These are phyloP conservation scores for Drosophila dunni DNA, from an alignment of 1,140 invertebrate genomes.

Conservation along the genomic window DNA sequence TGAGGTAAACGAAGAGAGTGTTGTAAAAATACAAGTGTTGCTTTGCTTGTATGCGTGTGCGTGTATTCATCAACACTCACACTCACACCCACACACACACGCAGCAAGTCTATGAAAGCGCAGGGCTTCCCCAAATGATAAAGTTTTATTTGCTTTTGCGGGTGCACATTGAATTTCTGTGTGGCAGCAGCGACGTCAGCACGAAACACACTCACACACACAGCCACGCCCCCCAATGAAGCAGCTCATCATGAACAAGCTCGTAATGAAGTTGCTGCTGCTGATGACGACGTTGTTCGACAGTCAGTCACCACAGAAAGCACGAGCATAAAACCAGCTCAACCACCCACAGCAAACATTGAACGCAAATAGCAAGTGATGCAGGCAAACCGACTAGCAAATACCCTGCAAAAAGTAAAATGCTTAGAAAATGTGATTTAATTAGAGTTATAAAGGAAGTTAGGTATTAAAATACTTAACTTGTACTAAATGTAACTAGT, in stretches of 20 bases:
- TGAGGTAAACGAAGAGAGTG: no score
- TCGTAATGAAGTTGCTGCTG: constrained; percentile 11
- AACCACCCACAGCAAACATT: constrained; percentile 50
- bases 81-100: constrained; percentile 28
- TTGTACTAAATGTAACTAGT: no score
- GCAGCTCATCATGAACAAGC: constrained; percentile 15
- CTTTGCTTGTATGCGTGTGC: constrained; percentile 11
- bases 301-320: constrained; percentile 68
- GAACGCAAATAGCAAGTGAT: not conserved
- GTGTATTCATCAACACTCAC: constrained; percentile 39
- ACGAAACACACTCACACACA: constrained; percentile 24
- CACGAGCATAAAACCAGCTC: constrained; percentile 64
- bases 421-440: no score
- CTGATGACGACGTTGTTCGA: constrained; percentile 51
- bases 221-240: constrained; percentile 65
- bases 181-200: constrained; percentile 50
- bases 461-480: no score
- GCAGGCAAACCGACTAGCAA: not conserved
- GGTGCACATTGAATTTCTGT: constrained; percentile 65
- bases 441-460: no score
- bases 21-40: constrained; percentile 47
- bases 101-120: constrained; percentile 72
- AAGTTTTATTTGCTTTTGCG: constrained; percentile 81
- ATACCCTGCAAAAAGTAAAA: constrained; percentile 18
- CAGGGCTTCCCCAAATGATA: constrained; percentile 82